Base-by-base conservation (phyloP, 2,888 invertebrate genomes). In the Eilema sororculum region DNA sequence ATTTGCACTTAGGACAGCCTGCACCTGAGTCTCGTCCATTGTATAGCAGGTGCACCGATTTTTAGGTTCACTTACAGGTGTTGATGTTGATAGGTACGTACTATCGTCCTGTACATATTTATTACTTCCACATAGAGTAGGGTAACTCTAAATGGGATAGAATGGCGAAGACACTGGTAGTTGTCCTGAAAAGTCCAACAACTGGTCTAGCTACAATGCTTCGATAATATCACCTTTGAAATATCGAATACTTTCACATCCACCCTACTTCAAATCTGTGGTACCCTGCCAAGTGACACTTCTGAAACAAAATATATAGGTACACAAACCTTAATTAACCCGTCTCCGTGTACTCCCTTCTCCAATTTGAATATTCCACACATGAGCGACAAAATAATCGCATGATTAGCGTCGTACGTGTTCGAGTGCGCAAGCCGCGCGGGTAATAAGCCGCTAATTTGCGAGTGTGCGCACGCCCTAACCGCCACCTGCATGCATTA, bases 401-500 rank as follows among this genome's bases (percentile, higher is more conserved):
- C 72, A 78, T 76, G 69, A 78, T 71, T 76, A 77, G 73, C 71
- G 72, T 74, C 68, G 81, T 84, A 89, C 92, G 92, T 92, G 92
- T 88, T 84, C 82, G 89, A 92, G 92, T 81, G 87, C 77, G 74
- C 79, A 81, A 70, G 71, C 72, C 77, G 75, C 75, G 71, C 65
- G 63, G 60, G 72, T 90, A 90, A 92, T 91, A 89, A 90, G 90
- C 89, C 81, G 85, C 84, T 86, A 87, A 90, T 91, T 89, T 88
- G 88, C 89, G 81, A 87, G 89, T 88, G 86, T 86, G 84, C 85
- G 83, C 85, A 76, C 82, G 79, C 85, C 86, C 86, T 80, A 87
- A 88, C 85, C 68, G n/a, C 86, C 81, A 86, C 88, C 89, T 90
- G 93, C 90, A 91, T 91, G 89, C 77, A 88, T 91, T 89, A 92